Evolutionary conservation across 2,797 vertebrate genomes (phyloP).

Genomic region (Cirrhinus molitorella): DNA sequence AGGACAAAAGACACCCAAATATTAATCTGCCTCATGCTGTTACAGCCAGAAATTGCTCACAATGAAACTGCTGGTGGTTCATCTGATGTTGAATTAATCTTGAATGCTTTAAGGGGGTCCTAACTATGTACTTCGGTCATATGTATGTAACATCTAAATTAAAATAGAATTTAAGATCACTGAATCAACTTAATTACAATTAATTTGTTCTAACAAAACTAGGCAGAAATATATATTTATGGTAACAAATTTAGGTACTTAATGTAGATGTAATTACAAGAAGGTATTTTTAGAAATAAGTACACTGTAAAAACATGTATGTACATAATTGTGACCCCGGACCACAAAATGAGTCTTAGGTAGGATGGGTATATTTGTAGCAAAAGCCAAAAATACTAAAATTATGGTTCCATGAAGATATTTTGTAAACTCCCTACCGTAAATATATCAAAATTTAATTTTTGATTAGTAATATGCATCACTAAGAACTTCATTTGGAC

Average conservation of each 20-base stretch:
- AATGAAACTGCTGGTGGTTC: neutral
- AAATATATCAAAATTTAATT: too few relatives aligned
- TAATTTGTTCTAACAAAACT: neutral
- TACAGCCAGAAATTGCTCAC: neutral
- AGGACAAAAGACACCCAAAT: slow-evolving; percentile 19
- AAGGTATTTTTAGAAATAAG: too few relatives aligned
- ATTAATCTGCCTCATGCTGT: slow-evolving; percentile 37
- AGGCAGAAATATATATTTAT: neutral
- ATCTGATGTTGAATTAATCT: neutral
- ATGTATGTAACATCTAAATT: neutral
- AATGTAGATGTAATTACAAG: too few relatives aligned
- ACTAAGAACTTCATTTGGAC: too few relatives aligned
- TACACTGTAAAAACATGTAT: too few relatives aligned
- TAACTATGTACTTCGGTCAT: neutral
- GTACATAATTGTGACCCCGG: too few relatives aligned
- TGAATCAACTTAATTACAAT: neutral
- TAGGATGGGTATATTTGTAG: too few relatives aligned
- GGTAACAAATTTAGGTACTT: neutral
- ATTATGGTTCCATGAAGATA: too few relatives aligned
- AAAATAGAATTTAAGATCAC: neutral
- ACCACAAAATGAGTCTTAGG: too few relatives aligned
- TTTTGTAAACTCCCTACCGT: too few relatives aligned
- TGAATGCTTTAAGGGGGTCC: neutral
- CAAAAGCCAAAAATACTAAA: too few relatives aligned
- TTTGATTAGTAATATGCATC: too few relatives aligned